Evolutionary conservation across 2,888 invertebrate species (phyloP).

Genomic region (Autographa gamma): DNA sequence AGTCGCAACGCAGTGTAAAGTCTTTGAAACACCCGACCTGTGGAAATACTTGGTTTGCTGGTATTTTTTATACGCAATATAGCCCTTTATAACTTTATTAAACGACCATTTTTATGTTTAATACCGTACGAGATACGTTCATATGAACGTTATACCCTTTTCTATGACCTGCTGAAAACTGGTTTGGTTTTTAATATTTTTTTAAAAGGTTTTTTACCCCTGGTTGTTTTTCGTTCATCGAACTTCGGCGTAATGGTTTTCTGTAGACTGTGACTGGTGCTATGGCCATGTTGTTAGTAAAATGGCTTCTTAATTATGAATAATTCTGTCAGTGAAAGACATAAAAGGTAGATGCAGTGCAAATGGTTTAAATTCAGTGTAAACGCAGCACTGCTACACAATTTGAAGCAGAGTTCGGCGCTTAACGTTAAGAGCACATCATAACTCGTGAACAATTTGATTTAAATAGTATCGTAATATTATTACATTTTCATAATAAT

Average conservation of each 20-base stretch:
- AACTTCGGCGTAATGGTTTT: not conserved
- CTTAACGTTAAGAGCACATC: no score
- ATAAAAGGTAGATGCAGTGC: no score
- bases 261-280: not conserved
- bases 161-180: not conserved
- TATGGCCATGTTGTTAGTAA: not conserved
- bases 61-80: conserved; percentile 52
- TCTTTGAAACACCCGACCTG: conserved; percentile 41
- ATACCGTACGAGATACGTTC: conserved; percentile 16
- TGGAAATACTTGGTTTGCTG: conserved; percentile 38
- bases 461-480: not conserved
- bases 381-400: no score
- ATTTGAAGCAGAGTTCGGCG: no score
- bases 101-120: conserved; percentile 47
- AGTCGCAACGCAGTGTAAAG: conserved; percentile 41
- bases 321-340: no score
- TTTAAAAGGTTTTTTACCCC: not conserved
- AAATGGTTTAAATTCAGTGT: no score
- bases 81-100: conserved; percentile 47
- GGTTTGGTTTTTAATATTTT: not conserved
- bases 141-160: not conserved
- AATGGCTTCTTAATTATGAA: not conserved
- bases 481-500: conserved; percentile 10
- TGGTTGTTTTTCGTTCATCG: not conserved
- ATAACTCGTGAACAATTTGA: no score